Base-by-base conservation (phyloP, 1,140 invertebrate genomes). In the Eriocheir sinensis region DNA sequence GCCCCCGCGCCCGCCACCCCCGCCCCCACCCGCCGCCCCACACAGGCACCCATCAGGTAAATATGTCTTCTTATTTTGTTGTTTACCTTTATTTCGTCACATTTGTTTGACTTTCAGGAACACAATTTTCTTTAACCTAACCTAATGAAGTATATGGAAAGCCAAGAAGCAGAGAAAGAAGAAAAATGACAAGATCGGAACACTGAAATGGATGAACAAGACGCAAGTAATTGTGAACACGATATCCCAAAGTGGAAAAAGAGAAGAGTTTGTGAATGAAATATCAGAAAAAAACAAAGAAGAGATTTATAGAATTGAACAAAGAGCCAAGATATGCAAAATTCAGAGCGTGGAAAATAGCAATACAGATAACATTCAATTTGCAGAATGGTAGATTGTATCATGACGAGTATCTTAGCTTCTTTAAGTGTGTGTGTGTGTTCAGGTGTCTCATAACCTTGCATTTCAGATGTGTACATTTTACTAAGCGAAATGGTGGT, bases 41-140 rank as follows among this genome's bases (percentile, higher is more conserved):
- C 90, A n/a, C 53, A 38, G 6, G n/a, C 60, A 9, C 15, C 90
- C 0, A 34, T 79, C n/a, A 92, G 90, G 90, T 92, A 89, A 72
- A 72, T 4, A 72, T n/a, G 27, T n/a, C 60, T n/a, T n/a, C n/a
- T 72, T 8, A 72, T 21, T n/a, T n/a, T n/a, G n/a, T 12, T 48
- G n/a, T 0, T n/a, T 72, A 21, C 60, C 17, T n/a, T 72, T 3
- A 72, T 60, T 72, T 72, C n/a, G 6, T 9, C 48, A 53, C 12
- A 17, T 53, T 53, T 53, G 21, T n/a, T 72, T n/a, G n/a, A 21
- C n/a, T 21, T n/a, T n/a, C n/a, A n/a, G 0, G 60, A n/a, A 6
- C 0, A n/a, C 17, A n/a, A 72, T 72, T 72, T 72, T 72, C 60
- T n/a, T 0, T 53, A 53, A 53, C 21, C 2, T 21, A 27, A 2